Evolutionary conservation across 2,888 invertebrate genomes (phyloP).

Genomic region (Cryptus armator): DNA sequence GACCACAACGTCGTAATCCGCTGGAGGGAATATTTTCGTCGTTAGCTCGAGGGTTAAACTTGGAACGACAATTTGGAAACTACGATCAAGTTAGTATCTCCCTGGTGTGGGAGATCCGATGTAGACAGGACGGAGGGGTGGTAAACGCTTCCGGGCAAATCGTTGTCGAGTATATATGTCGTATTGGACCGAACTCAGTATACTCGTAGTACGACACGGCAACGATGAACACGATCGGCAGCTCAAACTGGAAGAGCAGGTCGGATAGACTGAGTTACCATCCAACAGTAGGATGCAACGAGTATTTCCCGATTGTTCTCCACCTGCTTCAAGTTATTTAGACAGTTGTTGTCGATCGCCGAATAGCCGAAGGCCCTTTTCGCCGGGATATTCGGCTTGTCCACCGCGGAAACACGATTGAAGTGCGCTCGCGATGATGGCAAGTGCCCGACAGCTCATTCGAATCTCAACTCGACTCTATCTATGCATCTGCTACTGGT

Average conservation of each 20-base stretch:
- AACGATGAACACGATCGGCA: slow-evolving; percentile 32
- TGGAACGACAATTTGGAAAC: slow-evolving; percentile 12
- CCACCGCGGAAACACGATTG: slow-evolving; percentile 50
- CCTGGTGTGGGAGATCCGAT: background rate
- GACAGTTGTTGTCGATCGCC: slow-evolving; percentile 45
- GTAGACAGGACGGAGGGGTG: slow-evolving; percentile 10
- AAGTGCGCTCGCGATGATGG: slow-evolving; percentile 36
- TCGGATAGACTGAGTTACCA: background rate
- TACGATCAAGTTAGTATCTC: slow-evolving; percentile 30
- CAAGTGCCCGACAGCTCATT: slow-evolving; percentile 4
- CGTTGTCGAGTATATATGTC: slow-evolving; percentile 17
- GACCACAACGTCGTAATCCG: background rate
- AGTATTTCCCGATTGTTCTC: slow-evolving; percentile 50
- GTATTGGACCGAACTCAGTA: slow-evolving; percentile 11
- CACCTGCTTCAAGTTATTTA: slow-evolving; percentile 55
- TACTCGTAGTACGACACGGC: slow-evolving; percentile 4
- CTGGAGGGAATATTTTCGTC: slow-evolving; percentile 3
- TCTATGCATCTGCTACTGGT: slow-evolving; percentile 6
- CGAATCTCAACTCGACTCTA: slow-evolving; percentile 34
- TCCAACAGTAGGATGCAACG: slow-evolving; percentile 26
- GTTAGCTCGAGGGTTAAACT: background rate
- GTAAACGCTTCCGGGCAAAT: slow-evolving; percentile 41
- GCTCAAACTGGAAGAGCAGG: slow-evolving; percentile 10
- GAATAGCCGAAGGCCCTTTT: slow-evolving; percentile 53
- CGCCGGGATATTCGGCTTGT: slow-evolving; percentile 12